Conservation (phyloP, 2,888 invertebrate genomes). For the Diadromus collaris region DNA sequence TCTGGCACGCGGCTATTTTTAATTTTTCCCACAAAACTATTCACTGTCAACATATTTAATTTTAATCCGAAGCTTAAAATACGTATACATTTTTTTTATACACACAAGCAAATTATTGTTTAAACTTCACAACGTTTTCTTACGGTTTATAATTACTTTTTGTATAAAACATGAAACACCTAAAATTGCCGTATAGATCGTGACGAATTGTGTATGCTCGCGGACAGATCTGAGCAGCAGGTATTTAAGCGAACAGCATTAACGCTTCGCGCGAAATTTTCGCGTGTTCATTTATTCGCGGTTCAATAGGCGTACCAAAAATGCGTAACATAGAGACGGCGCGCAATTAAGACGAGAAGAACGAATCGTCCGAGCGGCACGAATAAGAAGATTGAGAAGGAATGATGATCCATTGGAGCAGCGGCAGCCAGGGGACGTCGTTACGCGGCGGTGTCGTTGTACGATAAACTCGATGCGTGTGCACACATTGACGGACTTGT, state of each 20-base stretch:
- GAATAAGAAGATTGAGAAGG: constrained; percentile 5
- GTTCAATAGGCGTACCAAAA: not conserved
- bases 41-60: too few species aligned
- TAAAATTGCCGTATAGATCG: too few species aligned
- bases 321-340: not conserved
- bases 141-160: not conserved
- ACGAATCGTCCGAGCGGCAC: not conserved
- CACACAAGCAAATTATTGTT: not conserved
- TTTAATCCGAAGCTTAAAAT: not conserved
- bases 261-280: not conserved
- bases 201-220: too few species aligned
- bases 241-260: too few species aligned
- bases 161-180: too few species aligned
- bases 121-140: not conserved
- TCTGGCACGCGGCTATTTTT: too few species aligned
- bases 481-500: constrained; percentile 21
- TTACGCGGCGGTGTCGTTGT: constrained; percentile 46
- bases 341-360: not conserved
- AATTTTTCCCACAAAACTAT: too few species aligned
- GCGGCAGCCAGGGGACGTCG: not conserved
- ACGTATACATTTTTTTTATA: not conserved
- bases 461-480: constrained; percentile 41
- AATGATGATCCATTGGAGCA: constrained; percentile 1
- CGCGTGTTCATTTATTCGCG: not conserved
- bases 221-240: too few species aligned